A percentile compares a stretch with the other conserved stretches of the same genome.
phyloP scores from a whole-genome alignment of 2,888 invertebrate species.

The Tenthredo mesomela region DNA sequence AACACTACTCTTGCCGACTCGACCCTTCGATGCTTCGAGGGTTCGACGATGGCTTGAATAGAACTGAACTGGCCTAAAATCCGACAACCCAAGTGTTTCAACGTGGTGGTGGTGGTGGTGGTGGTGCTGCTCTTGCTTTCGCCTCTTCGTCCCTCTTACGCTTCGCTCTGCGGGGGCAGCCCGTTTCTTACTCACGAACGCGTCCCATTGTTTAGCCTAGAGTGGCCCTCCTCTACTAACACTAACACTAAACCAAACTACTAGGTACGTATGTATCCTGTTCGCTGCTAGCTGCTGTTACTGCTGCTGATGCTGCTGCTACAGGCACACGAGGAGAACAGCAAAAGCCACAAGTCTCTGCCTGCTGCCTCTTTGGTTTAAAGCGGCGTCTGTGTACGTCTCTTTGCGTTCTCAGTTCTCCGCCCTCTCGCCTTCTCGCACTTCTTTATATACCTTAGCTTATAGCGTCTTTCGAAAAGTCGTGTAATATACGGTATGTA shows the following conservation, averaged over 20 bases:
- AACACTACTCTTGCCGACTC: not conserved
- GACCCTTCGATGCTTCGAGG: conserved; percentile 49
- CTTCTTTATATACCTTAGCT: conserved; percentile 23
- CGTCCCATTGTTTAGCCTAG: conserved; percentile 50
- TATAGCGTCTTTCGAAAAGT: not conserved
- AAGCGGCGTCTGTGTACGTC: conserved; percentile 4
- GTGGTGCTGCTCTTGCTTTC: not conserved
- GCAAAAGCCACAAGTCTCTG: conserved; percentile 27
- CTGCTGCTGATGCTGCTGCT: not conserved
- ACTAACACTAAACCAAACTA: conserved; percentile 28
- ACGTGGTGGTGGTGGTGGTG: conserved; percentile 33
- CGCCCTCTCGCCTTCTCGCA: not conserved
- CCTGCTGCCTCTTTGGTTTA: conserved; percentile 1
- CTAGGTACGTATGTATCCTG: conserved; percentile 9
- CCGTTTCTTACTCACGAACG: conserved; percentile 50
- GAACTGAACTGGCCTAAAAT: conserved; percentile 51
- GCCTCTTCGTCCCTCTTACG: not conserved
- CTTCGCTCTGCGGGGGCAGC: conserved; percentile 30
- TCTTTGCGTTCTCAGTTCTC: not conserved
- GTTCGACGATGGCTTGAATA: conserved; percentile 49
- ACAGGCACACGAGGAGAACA: conserved; percentile 18
- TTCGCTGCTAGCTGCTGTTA: not conserved
- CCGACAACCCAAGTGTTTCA: conserved; percentile 42
- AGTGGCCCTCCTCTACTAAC: conserved; percentile 42
- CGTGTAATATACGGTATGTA: not conserved